These are phyloP conservation scores for Sycophila texana DNA, from an alignment of 2,888 invertebrate species.

Conservation along the genomic window DNA sequence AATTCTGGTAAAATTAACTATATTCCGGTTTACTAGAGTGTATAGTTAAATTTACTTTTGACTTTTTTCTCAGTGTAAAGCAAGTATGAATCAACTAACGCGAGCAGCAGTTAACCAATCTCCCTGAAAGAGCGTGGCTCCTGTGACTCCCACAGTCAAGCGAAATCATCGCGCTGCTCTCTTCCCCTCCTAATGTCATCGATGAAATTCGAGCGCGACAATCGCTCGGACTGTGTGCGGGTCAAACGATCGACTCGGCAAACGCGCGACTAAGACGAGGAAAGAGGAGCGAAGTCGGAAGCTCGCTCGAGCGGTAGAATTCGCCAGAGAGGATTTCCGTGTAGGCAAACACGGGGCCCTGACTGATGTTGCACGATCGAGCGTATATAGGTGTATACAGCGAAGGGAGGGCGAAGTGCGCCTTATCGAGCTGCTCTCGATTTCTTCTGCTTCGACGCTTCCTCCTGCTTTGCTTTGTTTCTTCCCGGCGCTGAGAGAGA, in stretches of 20 bases:
- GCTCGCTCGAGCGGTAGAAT: constrained; percentile 69
- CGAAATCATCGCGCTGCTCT: no score
- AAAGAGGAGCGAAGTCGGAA: constrained; percentile 35
- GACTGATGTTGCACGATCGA: constrained; percentile 60
- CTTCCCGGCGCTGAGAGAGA: neutral
- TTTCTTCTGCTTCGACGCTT: neutral
- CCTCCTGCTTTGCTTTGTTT: neutral
- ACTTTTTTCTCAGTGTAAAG: no score
- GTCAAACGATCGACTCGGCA: neutral
- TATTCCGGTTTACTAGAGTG: no score
- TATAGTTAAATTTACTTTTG: no score
- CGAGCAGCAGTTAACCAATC: no score
- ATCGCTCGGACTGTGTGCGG: neutral
- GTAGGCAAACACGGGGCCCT: constrained; percentile 72
- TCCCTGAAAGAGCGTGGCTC: no score
- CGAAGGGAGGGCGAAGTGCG: neutral
- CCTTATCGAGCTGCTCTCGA: constrained; percentile 10
- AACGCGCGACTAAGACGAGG: neutral
- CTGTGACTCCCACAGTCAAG: no score
- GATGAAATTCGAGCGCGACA: no score
- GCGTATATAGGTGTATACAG: neutral
- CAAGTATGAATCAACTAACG: no score
- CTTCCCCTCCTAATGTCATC: no score
- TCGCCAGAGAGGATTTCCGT: constrained; percentile 75
- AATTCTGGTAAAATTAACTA: no score